These are phyloP conservation scores for Torymus texanus DNA, from an alignment of 2,888 invertebrate species.

Conservation along the genomic window DNA sequence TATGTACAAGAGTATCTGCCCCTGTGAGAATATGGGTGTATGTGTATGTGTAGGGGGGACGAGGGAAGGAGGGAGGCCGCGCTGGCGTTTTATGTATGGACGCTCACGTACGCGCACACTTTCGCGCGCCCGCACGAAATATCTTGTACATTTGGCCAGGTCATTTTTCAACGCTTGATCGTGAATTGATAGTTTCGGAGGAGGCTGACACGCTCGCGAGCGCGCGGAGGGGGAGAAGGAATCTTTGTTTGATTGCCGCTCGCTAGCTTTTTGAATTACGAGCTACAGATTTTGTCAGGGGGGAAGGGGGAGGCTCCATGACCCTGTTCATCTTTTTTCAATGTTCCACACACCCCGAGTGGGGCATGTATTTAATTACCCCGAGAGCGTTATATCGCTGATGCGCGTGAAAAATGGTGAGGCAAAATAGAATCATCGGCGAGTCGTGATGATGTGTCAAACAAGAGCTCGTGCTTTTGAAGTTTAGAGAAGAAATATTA, in stretches of 20 bases:
- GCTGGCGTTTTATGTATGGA: too few relatives aligned
- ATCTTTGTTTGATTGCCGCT: conserved; percentile 44
- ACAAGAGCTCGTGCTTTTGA: neutral
- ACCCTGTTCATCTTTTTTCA: too few relatives aligned
- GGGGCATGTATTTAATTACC: too few relatives aligned
- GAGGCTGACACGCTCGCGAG: too few relatives aligned
- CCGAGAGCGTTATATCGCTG: neutral
- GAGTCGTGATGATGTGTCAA: too few relatives aligned
- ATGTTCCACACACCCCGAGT: too few relatives aligned
- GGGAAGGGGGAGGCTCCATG: neutral
- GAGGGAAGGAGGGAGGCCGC: too few relatives aligned
- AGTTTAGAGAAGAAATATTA: neutral
- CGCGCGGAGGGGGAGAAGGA: neutral
- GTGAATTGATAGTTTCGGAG: conserved; percentile 46
- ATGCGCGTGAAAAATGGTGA: neutral
- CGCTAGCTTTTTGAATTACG: neutral
- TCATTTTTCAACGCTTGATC: conserved; percentile 54
- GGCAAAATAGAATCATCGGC: neutral
- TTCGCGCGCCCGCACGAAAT: conserved; percentile 32
- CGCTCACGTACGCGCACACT: neutral
- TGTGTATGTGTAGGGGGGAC: too few relatives aligned
- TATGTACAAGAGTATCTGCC: too few relatives aligned
- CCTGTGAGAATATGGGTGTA: neutral
- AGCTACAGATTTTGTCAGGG: conserved; percentile 31
- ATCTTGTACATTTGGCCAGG: conserved; percentile 40